phyloP scores from a whole-genome alignment of 2,888 invertebrate species.

The Drosophila rubida region DNA sequence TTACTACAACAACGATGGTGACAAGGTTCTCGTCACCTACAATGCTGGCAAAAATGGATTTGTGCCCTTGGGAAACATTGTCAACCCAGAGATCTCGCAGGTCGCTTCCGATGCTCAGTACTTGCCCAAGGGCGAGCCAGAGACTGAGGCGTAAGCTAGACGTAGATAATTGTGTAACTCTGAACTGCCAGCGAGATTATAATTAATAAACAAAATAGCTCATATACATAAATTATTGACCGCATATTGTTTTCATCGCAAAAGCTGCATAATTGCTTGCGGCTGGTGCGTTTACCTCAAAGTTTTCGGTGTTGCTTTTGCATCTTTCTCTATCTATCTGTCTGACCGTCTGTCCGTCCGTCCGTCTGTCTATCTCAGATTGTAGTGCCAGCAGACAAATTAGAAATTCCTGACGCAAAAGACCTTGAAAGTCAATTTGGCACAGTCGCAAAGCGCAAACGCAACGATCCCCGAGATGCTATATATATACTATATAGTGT shows the following conservation, averaged over 20 bases:
- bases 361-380: neutral
- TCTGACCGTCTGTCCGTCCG: neutral
- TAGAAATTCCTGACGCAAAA: constrained; percentile 34
- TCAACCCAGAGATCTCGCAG: constrained; percentile 80
- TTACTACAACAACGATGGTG: constrained; percentile 79
- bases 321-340: constrained; percentile 21
- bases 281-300: neutral
- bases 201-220: constrained; percentile 12
- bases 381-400: neutral
- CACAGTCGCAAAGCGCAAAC: constrained; percentile 19
- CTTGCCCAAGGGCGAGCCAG: constrained; percentile 60
- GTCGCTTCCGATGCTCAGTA: constrained; percentile 81
- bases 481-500: neutral
- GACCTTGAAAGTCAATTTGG: constrained; percentile 55
- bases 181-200: constrained; percentile 22
- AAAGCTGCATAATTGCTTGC: constrained; percentile 1
- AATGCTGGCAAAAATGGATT: constrained; percentile 84
- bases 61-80: constrained; percentile 80
- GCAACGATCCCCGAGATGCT: neutral
- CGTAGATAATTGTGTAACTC: constrained; percentile 20
- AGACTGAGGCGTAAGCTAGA: constrained; percentile 7
- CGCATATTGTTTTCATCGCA: constrained; percentile 1
- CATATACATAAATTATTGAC: neutral
- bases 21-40: constrained; percentile 82
- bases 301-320: constrained; percentile 9